A percentile compares a stretch with the other conserved stretches of the same genome.
Evolutionary conservation across 2,113 vertebrate species (phyloP).

Genomic region (Barbus barbus): DNA sequence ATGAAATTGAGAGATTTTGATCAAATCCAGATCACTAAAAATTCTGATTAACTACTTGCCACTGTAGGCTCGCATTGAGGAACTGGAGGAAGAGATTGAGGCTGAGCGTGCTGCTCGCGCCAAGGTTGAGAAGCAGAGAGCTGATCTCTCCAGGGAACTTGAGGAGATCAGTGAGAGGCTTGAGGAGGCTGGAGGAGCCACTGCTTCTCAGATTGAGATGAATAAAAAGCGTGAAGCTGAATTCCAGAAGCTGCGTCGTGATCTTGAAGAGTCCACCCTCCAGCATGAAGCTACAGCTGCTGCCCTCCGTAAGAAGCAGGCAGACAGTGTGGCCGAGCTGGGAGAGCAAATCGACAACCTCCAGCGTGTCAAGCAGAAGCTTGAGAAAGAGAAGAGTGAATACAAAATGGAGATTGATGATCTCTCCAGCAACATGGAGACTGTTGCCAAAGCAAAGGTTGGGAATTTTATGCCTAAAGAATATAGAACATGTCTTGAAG

Average conservation of each 20-base stretch:
- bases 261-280: slow-evolving; percentile 59
- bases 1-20: no score
- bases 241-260: slow-evolving; percentile 60
- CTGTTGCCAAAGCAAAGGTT: not conserved
- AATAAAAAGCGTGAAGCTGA: slow-evolving; percentile 56
- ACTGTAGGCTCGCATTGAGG: slow-evolving; percentile 52
- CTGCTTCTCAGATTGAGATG: slow-evolving; percentile 53
- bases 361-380: slow-evolving; percentile 61
- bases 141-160: slow-evolving; percentile 68
- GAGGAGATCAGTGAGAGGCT: slow-evolving; percentile 72
- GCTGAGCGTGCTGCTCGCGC: slow-evolving; percentile 62
- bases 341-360: slow-evolving; percentile 64
- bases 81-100: slow-evolving; percentile 63
- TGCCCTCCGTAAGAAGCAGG: slow-evolving; percentile 63
- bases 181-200: slow-evolving; percentile 63
- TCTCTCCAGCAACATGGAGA: slow-evolving; percentile 59
- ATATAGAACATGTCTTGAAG: no score
- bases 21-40: no score
- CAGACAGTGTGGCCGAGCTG: slow-evolving; percentile 62
- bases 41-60: no score
- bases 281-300: slow-evolving; percentile 39
- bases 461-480: no score
- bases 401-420: slow-evolving; percentile 62
- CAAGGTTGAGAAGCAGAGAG: slow-evolving; percentile 64
- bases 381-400: slow-evolving; percentile 62